Conservation (phyloP, 2,797 vertebrate genomes). For the Falco concolor region DNA sequence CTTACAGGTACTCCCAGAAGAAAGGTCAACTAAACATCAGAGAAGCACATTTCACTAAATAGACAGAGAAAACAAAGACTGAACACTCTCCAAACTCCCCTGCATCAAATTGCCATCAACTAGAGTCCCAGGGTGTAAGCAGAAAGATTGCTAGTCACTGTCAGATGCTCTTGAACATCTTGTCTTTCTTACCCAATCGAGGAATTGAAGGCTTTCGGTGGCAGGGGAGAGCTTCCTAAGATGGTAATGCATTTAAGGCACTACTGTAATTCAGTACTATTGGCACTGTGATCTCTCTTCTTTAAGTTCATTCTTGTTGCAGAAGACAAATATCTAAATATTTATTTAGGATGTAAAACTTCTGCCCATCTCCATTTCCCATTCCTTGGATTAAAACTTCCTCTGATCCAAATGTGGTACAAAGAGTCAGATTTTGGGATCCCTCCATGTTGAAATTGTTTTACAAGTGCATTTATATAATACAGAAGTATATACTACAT, state of each 20-base stretch:
- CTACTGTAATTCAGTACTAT: not conserved
- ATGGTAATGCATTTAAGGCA: not conserved
- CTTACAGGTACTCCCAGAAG: not conserved
- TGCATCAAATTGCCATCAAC: not conserved
- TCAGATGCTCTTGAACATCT: not conserved
- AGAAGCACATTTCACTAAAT: not conserved
- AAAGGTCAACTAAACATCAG: not conserved
- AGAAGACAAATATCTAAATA: not conserved
- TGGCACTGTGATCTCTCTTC: not conserved
- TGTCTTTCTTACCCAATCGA: not conserved
- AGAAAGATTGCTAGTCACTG: not conserved
- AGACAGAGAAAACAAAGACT: not conserved
- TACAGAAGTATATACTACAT: too few relatives aligned
- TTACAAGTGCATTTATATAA: not conserved
- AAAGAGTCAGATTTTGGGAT: not conserved
- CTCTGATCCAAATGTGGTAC: not conserved
- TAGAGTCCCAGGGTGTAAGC: not conserved
- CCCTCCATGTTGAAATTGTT: not conserved
- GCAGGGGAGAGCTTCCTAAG: not conserved
- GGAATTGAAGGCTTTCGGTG: not conserved
- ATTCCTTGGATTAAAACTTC: not conserved
- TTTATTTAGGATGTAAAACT: not conserved
- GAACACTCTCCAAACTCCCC: not conserved
- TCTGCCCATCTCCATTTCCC: not conserved
- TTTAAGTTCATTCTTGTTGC: not conserved